phyloP scores from a whole-genome alignment of 2,113 vertebrate genomes.

The Protobothrops flavoviridis region DNA sequence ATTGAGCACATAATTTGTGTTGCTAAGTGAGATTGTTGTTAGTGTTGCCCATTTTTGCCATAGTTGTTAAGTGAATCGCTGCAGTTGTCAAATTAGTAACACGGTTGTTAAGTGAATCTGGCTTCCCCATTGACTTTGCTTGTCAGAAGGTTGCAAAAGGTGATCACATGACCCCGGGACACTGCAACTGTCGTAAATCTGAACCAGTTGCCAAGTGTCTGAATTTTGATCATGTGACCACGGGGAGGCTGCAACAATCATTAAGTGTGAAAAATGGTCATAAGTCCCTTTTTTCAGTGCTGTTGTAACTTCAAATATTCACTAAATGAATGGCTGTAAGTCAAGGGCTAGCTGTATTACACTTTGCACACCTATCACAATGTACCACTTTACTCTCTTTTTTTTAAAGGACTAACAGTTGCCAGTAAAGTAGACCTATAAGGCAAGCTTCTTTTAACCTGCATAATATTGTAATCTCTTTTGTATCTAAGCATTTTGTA shows the following conservation, averaged over 20 bases:
- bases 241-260: too few relatives aligned
- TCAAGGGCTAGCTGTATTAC: background rate
- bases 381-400: background rate
- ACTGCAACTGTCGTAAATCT: too few relatives aligned
- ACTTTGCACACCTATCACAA: background rate
- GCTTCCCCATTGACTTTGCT: too few relatives aligned
- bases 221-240: background rate
- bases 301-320: too few relatives aligned
- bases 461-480: background rate
- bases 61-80: background rate
- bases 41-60: background rate
- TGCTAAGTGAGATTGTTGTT: background rate
- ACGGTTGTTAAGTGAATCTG: too few relatives aligned
- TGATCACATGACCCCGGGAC: too few relatives aligned
- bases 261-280: too few relatives aligned
- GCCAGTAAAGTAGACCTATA: background rate
- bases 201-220: background rate
- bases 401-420: background rate
- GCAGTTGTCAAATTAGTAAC: too few relatives aligned
- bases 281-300: too few relatives aligned
- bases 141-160: too few relatives aligned
- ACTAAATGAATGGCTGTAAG: too few relatives aligned
- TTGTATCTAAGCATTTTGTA: slow-evolving; percentile 17
- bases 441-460: background rate
- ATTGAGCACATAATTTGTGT: background rate